Evolutionary conservation across 1,140 invertebrate species (phyloP).

Genomic region (Stegodyphus dumicola): DNA sequence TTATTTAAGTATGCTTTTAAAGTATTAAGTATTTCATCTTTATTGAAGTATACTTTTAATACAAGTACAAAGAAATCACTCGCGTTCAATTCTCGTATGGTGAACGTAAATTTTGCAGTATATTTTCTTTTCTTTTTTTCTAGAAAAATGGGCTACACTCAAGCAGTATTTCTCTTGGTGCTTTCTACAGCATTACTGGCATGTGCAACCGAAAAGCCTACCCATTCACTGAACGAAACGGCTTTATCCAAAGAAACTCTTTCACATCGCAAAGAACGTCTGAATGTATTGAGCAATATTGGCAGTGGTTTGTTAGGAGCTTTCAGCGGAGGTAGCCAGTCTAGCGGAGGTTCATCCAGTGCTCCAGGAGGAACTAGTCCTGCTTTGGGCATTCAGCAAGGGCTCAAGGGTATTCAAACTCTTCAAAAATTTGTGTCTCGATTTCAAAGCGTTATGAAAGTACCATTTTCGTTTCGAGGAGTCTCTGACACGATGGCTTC

Average conservation of each 20-base stretch:
- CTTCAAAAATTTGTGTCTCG: slow-evolving; percentile 34
- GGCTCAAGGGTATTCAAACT: slow-evolving; percentile 35
- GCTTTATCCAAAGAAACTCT: neutral
- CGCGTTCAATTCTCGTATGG: too few species aligned
- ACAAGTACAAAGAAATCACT: too few species aligned
- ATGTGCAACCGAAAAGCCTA: slow-evolving; percentile 4
- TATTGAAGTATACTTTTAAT: too few species aligned
- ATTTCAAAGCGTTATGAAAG: slow-evolving; percentile 27
- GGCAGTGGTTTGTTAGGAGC: slow-evolving; percentile 16
- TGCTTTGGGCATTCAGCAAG: slow-evolving; percentile 16
- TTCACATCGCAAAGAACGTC: slow-evolving; percentile 8
- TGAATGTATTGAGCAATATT: slow-evolving; percentile 4
- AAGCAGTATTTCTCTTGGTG: too few species aligned
- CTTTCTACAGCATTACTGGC: neutral
- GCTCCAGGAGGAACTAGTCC: slow-evolving; percentile 1
- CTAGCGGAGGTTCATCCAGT: neutral
- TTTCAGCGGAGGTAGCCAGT: neutral
- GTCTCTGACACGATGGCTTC: slow-evolving; percentile 48
- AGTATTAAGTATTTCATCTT: too few species aligned
- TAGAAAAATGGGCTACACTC: too few species aligned
- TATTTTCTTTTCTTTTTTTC: too few species aligned
- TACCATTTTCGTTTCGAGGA: slow-evolving; percentile 40
- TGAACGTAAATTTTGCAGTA: too few species aligned
- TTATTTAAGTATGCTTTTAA: too few species aligned
- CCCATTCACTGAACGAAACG: slow-evolving; percentile 14